Percentiles rank a stretch among this genome's conserved stretches.
These are phyloP conservation scores for Porphyrio hochstetteri DNA, from an alignment of 2,113 vertebrate genomes.

Conservation along the genomic window DNA sequence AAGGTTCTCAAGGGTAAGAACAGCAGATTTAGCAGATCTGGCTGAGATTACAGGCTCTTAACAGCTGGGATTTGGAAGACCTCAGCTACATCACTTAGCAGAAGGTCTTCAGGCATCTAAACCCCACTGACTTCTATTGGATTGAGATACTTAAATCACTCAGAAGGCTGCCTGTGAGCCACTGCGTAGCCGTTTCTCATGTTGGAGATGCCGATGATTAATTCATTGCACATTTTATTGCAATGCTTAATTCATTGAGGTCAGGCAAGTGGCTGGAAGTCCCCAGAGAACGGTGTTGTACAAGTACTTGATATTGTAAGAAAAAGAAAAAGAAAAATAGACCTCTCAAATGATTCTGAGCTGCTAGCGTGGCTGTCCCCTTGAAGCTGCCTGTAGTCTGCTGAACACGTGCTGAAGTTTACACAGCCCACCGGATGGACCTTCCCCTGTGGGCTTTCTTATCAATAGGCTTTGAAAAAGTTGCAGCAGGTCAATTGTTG, in stretches of 20 bases:
- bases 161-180: background rate
- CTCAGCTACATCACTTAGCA: background rate
- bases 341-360: background rate
- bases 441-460: slow-evolving; percentile 52
- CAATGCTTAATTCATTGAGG: background rate
- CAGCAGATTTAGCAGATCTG: background rate
- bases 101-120: background rate
- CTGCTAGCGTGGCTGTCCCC: slow-evolving; percentile 4
- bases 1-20: background rate
- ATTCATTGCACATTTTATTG: slow-evolving; percentile 43
- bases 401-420: slow-evolving; percentile 64
- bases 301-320: background rate
- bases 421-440: slow-evolving; percentile 53
- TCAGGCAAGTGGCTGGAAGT: background rate
- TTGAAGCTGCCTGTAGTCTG: background rate
- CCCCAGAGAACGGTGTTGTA: background rate
- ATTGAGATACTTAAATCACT: background rate
- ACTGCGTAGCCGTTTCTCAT: background rate
- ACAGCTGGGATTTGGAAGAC: background rate
- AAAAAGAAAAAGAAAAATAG: background rate
- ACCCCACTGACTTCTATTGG: background rate
- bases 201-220: slow-evolving; percentile 9
- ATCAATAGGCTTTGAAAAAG: slow-evolving; percentile 71
- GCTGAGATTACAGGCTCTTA: background rate
- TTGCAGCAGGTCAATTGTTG: slow-evolving; percentile 45